Base-by-base conservation (phyloP, 2,888 invertebrate species). In the Agrochola lychnidis region DNA sequence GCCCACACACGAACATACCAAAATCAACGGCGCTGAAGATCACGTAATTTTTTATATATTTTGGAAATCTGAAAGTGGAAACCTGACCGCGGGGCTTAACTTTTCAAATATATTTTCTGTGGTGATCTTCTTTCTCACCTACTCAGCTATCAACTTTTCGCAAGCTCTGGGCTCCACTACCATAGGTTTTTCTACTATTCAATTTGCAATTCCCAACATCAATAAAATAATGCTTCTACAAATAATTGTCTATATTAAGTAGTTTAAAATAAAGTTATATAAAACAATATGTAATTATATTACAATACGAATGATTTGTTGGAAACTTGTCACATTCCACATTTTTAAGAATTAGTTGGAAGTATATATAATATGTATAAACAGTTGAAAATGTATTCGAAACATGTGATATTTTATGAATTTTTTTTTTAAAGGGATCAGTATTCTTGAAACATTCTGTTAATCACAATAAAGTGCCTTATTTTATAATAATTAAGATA, bases 391-490 rank as follows among this genome's bases (percentile, higher is more conserved):
- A 68, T 68, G 68, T 68, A 68, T 74, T 76, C 63, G 7, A 25
- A 75, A 48, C 4, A 67, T 83, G 83, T 83, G 79, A 79, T 81
- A 83, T 79, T 51, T 83, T 68, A 59, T 51, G 7, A 45, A 22
- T 9, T 48, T 61, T n/a, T 36, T 36, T 45, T 63, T 51, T 30
- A 10, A 61, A 57, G 61, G 0, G 4, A 66, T 79, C 84, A 79
- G 81, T 83, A 81, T 81, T 83, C 19, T 73, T 70, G 25, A 62
- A 48, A 66, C 45, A 66, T 70, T 81, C 22, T 77, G 19, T 45
- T 78, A 64, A 78, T 83, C 56, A 69, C 67, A 70, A 74, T 70
- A 9, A 73, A 70, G 84, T 83, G 84, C 81, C 81, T 83, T 81
- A 59, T 63, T 68, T 62, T 61, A n/a, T 53, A 42, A 45, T 79